Percentiles rank a stretch among this genome's conserved stretches.
These are phyloP conservation scores for Okamejei kenojei DNA, from an alignment of 2,797 vertebrate species.

Conservation along the genomic window DNA sequence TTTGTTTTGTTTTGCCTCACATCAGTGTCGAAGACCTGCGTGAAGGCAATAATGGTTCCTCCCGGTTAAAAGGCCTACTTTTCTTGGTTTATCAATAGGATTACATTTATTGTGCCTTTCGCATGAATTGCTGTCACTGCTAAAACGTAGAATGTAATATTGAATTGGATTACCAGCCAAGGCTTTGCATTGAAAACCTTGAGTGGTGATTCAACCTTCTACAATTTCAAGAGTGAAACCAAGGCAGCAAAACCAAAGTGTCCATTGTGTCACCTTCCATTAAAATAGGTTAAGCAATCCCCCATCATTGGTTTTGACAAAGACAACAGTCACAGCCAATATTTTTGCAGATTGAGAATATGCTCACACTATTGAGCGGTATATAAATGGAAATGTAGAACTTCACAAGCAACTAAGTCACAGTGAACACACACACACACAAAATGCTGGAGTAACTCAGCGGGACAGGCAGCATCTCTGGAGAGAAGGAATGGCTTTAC, in stretches of 20 bases:
- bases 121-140: background rate
- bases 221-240: background rate
- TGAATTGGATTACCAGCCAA: background rate
- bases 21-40: no score
- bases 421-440: no score
- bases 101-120: background rate
- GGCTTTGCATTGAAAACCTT: background rate
- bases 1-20: no score
- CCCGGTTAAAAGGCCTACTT: background rate
- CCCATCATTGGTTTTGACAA: background rate
- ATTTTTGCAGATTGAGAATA: no score
- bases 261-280: background rate
- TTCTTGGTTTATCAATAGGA: background rate
- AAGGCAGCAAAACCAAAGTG: background rate
- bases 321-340: no score
- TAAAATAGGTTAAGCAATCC: background rate
- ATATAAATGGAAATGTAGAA: no score
- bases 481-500: no score
- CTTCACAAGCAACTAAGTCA: no score
- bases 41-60: background rate
- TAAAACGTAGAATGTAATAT: background rate
- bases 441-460: no score
- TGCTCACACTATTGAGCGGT: no score
- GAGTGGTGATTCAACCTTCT: no score
- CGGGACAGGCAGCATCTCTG: no score